Conservation (phyloP, 35 echinoderm and acorn worm species). For the Heliocidaris erythrogramma region DNA sequence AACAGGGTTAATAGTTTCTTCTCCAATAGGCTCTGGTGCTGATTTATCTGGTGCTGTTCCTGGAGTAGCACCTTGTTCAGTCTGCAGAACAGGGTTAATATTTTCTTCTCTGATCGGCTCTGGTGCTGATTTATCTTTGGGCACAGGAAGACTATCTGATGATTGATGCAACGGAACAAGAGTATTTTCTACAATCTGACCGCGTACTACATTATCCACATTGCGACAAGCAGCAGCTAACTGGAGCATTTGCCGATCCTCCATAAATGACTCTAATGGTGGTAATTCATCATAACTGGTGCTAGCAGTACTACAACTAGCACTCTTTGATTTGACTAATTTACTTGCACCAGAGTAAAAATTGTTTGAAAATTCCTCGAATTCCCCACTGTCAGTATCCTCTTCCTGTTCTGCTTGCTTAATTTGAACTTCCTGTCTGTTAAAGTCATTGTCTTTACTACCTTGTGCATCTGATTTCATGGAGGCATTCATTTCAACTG, state of each 20-base stretch:
- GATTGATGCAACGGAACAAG: background rate
- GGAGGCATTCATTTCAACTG: background rate
- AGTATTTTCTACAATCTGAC: background rate
- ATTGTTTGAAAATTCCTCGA: background rate
- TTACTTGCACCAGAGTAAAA: background rate
- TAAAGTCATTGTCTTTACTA: background rate
- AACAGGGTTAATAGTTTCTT: background rate
- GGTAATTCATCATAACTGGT: constrained; percentile 33
- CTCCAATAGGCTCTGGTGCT: background rate
- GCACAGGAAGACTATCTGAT: background rate
- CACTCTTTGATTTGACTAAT: background rate
- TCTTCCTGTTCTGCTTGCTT: background rate
- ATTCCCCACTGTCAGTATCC: constrained; percentile 22
- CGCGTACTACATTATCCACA: background rate
- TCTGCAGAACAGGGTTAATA: background rate
- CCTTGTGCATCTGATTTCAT: background rate
- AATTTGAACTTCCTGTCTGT: background rate
- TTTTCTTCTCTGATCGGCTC: background rate
- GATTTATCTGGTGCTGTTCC: no score
- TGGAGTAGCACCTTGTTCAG: background rate
- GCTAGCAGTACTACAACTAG: background rate
- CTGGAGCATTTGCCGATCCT: background rate
- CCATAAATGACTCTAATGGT: background rate
- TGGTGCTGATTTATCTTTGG: background rate
- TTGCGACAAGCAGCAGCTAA: background rate